These are phyloP conservation scores for Falcaria lacertinaria DNA, from an alignment of 2,888 invertebrate species.

Conservation along the genomic window DNA sequence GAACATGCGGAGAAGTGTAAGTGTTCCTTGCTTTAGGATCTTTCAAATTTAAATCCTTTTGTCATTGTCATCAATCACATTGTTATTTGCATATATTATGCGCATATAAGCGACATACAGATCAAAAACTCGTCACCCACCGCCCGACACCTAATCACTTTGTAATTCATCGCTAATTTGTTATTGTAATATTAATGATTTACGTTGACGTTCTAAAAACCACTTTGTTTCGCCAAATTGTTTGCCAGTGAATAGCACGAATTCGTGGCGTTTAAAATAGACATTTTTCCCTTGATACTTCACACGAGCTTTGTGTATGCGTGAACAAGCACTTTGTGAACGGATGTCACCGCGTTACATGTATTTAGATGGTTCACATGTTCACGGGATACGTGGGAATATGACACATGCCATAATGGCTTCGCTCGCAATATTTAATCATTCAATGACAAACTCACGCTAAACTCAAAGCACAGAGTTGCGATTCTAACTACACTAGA, in stretches of 20 bases:
- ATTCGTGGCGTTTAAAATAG: constrained; percentile 13
- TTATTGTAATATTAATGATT: constrained; percentile 1
- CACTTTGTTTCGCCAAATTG: constrained; percentile 4
- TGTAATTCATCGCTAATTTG: background rate
- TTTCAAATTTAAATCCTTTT: no score
- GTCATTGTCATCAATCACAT: no score
- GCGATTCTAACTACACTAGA: no score
- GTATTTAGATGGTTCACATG: constrained; percentile 9
- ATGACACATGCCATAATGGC: no score
- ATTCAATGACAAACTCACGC: no score
- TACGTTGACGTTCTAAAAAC: constrained; percentile 1
- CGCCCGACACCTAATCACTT: background rate
- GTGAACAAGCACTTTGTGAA: constrained; percentile 17
- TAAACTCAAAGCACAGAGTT: no score
- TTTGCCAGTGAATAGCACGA: constrained; percentile 4
- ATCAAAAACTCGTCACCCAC: background rate
- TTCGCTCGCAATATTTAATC: no score
- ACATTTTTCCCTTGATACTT: constrained; percentile 19
- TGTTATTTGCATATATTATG: no score
- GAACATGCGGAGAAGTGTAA: no score
- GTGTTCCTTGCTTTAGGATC: no score
- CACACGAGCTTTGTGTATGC: constrained; percentile 17
- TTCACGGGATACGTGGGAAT: background rate
- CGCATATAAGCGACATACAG: no score
- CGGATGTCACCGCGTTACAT: constrained; percentile 16